Percentiles rank a stretch among this genome's conserved stretches.
Evolutionary conservation across 1,140 invertebrate species (phyloP).

Genomic region (Ruditapes philippinarum): DNA sequence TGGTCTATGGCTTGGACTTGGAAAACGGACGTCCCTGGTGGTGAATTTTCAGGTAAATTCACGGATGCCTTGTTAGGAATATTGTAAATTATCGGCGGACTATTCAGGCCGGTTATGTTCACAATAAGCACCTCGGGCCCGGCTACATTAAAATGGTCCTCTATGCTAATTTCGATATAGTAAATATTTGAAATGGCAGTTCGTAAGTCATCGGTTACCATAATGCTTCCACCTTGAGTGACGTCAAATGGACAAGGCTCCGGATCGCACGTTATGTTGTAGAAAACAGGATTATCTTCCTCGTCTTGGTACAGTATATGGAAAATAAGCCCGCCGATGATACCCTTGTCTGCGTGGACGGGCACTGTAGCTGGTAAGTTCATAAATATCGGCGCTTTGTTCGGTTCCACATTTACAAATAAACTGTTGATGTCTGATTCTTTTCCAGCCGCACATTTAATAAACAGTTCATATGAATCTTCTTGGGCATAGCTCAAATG

Average conservation of each 20-base stretch:
- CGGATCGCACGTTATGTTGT: slow-evolving; percentile 42
- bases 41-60: slow-evolving; percentile 30
- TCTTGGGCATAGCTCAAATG: slow-evolving; percentile 20
- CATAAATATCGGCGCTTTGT: slow-evolving; percentile 32
- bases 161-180: slow-evolving; percentile 25
- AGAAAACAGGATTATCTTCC: slow-evolving; percentile 34
- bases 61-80: slow-evolving; percentile 4
- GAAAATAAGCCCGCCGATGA: slow-evolving; percentile 39
- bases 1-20: slow-evolving; percentile 38
- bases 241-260: slow-evolving; percentile 48
- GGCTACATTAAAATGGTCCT: slow-evolving; percentile 37
- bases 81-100: slow-evolving; percentile 44
- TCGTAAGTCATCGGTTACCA: slow-evolving; percentile 12
- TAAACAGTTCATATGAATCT: slow-evolving; percentile 4
- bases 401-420: slow-evolving; percentile 44
- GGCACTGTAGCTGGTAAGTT: slow-evolving; percentile 37
- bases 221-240: slow-evolving; percentile 37
- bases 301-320: slow-evolving; percentile 24
- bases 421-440: slow-evolving; percentile 2
- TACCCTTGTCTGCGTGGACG: not conserved
- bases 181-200: slow-evolving; percentile 23
- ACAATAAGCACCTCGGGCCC: slow-evolving; percentile 32
- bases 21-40: slow-evolving; percentile 24
- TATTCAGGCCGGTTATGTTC: slow-evolving; percentile 48
- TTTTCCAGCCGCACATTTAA: slow-evolving; percentile 39